Percentiles rank a stretch among this genome's conserved stretches.
Conservation (phyloP, 1,140 invertebrate species). For the Sarcophaga peregrina region DNA sequence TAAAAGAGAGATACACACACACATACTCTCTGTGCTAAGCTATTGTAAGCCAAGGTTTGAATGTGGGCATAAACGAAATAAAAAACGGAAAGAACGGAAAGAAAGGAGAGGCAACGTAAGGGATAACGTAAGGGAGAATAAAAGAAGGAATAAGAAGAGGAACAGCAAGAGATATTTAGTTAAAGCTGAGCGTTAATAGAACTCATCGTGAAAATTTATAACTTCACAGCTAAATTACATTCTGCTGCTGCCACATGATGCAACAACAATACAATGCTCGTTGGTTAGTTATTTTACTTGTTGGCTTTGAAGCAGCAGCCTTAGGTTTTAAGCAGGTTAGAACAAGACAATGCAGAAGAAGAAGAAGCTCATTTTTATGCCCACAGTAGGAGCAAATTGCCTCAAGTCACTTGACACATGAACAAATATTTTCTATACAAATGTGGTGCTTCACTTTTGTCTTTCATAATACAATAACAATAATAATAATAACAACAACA, state of each 20-base stretch:
- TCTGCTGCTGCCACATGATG: conserved; percentile 8
- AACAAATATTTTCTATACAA: conserved; percentile 48
- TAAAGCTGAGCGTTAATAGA: conserved; percentile 57
- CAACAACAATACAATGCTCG: background rate
- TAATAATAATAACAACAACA: conserved; percentile 7
- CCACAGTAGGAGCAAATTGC: conserved; percentile 62
- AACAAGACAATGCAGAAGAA: conserved; percentile 31
- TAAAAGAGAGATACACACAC: conserved; percentile 6
- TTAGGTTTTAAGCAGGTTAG: conserved; percentile 29
- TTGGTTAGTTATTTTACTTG: background rate
- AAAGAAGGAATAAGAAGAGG: background rate
- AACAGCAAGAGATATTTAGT: background rate
- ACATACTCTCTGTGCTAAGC: background rate
- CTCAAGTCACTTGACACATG: conserved; percentile 52
- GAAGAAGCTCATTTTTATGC: conserved; percentile 45
- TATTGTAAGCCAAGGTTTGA: background rate
- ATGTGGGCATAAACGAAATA: background rate
- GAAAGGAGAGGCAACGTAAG: background rate
- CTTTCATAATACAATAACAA: conserved; percentile 17
- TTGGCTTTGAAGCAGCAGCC: too few species aligned
- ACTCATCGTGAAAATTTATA: conserved; percentile 61
- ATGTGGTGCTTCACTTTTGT: conserved; percentile 31
- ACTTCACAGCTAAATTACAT: conserved; percentile 47
- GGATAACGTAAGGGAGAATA: too few species aligned
- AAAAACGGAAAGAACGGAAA: background rate